Base-by-base conservation (phyloP, 2,113 vertebrate genomes). In the Gadus chalcogrammus region DNA sequence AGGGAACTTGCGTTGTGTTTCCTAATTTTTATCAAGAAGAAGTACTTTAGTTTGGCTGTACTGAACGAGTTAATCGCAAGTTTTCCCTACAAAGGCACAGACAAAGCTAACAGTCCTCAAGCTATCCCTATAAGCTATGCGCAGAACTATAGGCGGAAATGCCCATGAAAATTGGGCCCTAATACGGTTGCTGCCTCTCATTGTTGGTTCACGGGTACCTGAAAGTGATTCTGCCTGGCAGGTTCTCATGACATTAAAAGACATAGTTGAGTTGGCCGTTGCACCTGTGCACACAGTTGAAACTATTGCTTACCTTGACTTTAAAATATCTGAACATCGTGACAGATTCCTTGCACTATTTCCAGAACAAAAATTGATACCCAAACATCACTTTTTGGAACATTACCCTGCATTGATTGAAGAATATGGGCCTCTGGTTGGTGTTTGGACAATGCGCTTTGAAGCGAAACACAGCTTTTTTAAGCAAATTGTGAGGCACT, bases 1-100 rank as follows among this genome's bases (percentile, higher is more conserved):
- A 48, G 61, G 53, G 78, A 72, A 31, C 62, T 75, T 58, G 69
- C 71, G 64, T 65, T 74, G 71, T 74, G 73, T 79, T 72, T 77
- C 68, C 72, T 24, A 15, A 60, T 70, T 65, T 77, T 79, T n/a
- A 63, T 62, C 12, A 68, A 77, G 70, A 70, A 77, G 61, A 61
- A 82, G n/a, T 78, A 75, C 59, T 82, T 80, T 22, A 73, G n/a
- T 65, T 81, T 81, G 22, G 66, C 15, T 71, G 61, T 61, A 69
- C 72, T 74, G 24, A 77, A 80, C 18, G 3, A 68, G 5, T 22
- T 62, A 68, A 67, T 73, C 42, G 27, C 63, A 71, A 15, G 58
- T 56, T 70, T 77, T 52, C 68, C 65, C 2, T 77, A 48, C 27
- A 71, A 77, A 52, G 55, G 68, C 60, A 42, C 74, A 17, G 68